A percentile compares a stretch with the other conserved stretches of the same genome.
These are phyloP conservation scores for Drosophila testacea DNA, from an alignment of 2,888 invertebrate species.

Conservation along the genomic window DNA sequence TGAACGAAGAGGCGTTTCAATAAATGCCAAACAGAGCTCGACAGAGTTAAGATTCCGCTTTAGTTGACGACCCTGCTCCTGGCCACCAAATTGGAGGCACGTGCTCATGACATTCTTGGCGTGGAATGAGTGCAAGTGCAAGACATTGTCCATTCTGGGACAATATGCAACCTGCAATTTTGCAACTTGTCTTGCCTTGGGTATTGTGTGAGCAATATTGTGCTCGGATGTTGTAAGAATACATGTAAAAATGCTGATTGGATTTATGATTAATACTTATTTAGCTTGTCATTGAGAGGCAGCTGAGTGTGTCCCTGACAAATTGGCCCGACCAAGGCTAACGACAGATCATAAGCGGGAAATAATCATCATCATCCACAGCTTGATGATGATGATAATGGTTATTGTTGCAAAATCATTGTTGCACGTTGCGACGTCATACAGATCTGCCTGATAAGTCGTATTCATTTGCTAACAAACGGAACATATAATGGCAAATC, in stretches of 20 bases:
- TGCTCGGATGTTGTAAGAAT: slow-evolving; percentile 64
- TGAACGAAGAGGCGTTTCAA: slow-evolving; percentile 30
- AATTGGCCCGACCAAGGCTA: slow-evolving; percentile 70
- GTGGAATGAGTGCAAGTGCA: slow-evolving; percentile 21
- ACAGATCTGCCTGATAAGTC: slow-evolving; percentile 3
- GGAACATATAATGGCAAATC: slow-evolving; percentile 7
- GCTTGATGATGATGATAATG: slow-evolving; percentile 8
- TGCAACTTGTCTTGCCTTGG: not conserved
- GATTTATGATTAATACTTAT: slow-evolving; percentile 65
- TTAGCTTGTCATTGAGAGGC: slow-evolving; percentile 54
- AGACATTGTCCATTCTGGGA: slow-evolving; percentile 31
- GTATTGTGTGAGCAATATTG: slow-evolving; percentile 23
- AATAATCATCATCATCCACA: slow-evolving; percentile 21
- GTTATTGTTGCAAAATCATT: slow-evolving; percentile 20
- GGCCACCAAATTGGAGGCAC: slow-evolving; percentile 41
- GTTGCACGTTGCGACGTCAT: slow-evolving; percentile 30
- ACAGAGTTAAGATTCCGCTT: slow-evolving; percentile 10
- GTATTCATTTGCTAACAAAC: slow-evolving; percentile 12
- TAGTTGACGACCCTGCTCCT: slow-evolving; percentile 40
- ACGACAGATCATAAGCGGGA: slow-evolving; percentile 55
- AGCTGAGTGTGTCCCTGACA: slow-evolving; percentile 38
- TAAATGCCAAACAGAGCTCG: slow-evolving; percentile 2
- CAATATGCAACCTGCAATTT: slow-evolving; percentile 11
- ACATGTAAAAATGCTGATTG: slow-evolving; percentile 71
- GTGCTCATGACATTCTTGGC: slow-evolving; percentile 62